These are phyloP conservation scores for Phainopepla nitens DNA, from an alignment of 2,113 vertebrate species.

Conservation along the genomic window DNA sequence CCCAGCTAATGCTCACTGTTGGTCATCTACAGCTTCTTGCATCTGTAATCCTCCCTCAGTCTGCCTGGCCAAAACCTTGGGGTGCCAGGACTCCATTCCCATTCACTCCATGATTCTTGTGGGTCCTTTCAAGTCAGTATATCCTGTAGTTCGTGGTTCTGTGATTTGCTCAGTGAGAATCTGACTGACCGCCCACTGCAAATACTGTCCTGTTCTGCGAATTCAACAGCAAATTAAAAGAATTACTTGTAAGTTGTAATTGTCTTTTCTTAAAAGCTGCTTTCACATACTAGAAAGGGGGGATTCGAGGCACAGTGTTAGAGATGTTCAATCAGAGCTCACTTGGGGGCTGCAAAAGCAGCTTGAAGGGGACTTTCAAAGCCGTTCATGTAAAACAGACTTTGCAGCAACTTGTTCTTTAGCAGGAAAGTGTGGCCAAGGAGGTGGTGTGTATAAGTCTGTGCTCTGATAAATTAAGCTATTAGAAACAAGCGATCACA, in stretches of 20 bases:
- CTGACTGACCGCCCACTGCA: not conserved
- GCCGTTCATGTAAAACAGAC: not conserved
- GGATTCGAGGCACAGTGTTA: not conserved
- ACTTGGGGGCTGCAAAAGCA: not conserved
- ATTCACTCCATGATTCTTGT: not conserved
- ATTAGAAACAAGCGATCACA: not conserved
- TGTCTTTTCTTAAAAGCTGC: not conserved
- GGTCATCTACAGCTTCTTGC: not conserved
- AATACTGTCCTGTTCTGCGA: not conserved
- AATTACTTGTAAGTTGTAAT: not conserved
- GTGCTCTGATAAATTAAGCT: not conserved
- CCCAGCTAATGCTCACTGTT: not conserved
- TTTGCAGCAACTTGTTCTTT: not conserved
- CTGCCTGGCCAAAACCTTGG: not conserved
- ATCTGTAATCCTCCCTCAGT: not conserved
- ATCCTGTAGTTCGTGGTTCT: not conserved
- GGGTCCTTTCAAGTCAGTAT: not conserved
- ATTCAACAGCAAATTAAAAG: not conserved
- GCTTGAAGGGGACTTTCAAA: not conserved
- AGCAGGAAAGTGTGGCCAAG: not conserved
- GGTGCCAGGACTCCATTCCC: not conserved
- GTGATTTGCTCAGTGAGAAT: not conserved
- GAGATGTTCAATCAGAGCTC: not conserved
- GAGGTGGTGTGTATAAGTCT: not conserved
- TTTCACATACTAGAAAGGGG: not conserved